Conservation (phyloP, 1,140 invertebrate genomes). For the Gryllus bimaculatus region DNA sequence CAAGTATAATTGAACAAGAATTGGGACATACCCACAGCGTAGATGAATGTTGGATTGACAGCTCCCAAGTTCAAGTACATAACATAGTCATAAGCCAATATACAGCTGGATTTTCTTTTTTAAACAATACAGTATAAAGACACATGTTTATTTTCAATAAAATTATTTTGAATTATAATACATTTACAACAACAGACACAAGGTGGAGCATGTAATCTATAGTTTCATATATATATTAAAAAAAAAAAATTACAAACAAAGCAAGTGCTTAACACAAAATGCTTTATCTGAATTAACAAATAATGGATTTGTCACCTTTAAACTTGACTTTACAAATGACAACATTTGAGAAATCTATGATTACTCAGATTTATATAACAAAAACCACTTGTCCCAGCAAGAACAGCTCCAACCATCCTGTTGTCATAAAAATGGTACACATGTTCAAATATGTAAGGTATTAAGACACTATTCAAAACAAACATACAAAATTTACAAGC, state of each 20-base stretch:
- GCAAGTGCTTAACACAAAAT: not conserved
- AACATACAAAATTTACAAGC: not conserved
- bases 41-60: not conserved
- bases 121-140: not conserved
- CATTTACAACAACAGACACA: not conserved
- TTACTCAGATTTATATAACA: not conserved
- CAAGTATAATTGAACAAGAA: not conserved
- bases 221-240: not conserved
- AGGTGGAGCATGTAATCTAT: not conserved
- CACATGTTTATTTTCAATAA: not conserved
- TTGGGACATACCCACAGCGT: not conserved
- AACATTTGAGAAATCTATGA: not conserved
- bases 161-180: not conserved
- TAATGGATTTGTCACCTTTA: not conserved
- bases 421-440: not conserved
- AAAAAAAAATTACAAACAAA: not conserved
- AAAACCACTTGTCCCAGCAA: not conserved
- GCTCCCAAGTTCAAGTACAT: not conserved
- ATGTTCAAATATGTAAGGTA: not conserved
- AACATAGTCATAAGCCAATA: not conserved
- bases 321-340: not conserved
- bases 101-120: not conserved
- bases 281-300: not conserved
- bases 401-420: not conserved
- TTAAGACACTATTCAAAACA: not conserved